phyloP scores from a whole-genome alignment of 2,113 vertebrate genomes.

The Xenus cinereus region DNA sequence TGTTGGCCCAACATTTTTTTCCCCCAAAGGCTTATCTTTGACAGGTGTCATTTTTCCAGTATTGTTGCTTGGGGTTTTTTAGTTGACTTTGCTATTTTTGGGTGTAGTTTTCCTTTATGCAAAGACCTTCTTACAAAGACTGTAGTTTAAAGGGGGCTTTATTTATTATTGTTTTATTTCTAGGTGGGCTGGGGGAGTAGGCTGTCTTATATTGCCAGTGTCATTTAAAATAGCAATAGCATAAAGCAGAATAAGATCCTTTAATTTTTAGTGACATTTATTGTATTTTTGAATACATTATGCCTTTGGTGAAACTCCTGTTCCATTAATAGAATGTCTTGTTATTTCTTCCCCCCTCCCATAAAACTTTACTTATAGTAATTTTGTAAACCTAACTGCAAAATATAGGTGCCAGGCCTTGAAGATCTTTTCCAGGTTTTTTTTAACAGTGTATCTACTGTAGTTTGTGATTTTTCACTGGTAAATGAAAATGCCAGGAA shows the following conservation, averaged over 20 bases:
- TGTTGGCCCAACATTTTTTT: neutral
- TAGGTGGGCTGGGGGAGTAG: neutral
- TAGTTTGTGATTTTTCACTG: neutral
- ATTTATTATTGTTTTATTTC: constrained; percentile 34
- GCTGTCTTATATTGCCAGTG: constrained; percentile 9
- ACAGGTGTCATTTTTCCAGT: neutral
- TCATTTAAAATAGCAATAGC: neutral
- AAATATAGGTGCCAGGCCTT: neutral
- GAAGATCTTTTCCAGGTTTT: neutral
- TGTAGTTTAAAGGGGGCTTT: neutral
- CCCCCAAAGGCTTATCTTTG: neutral
- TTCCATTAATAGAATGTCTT: neutral
- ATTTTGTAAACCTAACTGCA: neutral
- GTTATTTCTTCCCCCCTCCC: neutral
- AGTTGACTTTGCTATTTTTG: neutral
- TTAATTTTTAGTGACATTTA: constrained; percentile 31
- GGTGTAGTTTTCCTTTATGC: neutral
- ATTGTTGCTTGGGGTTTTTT: rapidly evolving
- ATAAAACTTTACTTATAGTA: neutral
- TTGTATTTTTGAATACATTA: neutral
- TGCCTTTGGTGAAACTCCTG: neutral
- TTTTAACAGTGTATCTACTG: neutral
- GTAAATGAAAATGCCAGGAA: constrained; percentile 44
- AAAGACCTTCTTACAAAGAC: neutral
- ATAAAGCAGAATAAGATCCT: constrained; percentile 20